Percentiles rank a stretch among this genome's conserved stretches.
Evolutionary conservation across 2,113 vertebrate species (phyloP).

Genomic region (Chaetops frenatus): DNA sequence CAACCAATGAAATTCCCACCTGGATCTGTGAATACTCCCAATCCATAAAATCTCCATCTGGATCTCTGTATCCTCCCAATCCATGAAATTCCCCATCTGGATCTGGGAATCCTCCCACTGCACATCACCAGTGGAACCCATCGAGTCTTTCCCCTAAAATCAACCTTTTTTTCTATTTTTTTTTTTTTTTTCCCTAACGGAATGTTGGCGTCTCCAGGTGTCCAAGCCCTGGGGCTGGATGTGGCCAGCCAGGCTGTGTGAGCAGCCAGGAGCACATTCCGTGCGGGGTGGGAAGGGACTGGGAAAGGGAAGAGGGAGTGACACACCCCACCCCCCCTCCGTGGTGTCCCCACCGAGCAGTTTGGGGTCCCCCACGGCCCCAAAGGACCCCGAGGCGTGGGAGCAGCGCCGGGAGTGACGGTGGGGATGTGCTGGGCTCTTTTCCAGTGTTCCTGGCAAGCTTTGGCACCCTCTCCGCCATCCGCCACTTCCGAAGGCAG

Average conservation of each 20-base stretch:
- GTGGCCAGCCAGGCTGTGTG: background rate
- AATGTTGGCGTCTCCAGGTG: fast-evolving
- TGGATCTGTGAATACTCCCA: no score
- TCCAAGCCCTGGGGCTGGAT: fast-evolving
- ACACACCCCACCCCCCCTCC: no score
- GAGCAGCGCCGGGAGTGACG: background rate
- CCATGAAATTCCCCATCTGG: no score
- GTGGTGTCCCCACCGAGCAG: fast-evolving
- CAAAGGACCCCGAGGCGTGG: background rate
- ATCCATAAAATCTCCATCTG: background rate
- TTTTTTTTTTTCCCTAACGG: no score
- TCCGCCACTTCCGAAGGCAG: constrained; percentile 85
- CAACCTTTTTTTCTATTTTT: fast-evolving
- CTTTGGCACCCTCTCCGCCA: constrained; percentile 88
- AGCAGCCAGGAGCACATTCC: background rate
- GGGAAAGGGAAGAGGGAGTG: background rate
- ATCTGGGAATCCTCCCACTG: no score
- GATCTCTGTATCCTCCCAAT: background rate
- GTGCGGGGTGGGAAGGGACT: background rate
- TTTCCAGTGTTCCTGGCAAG: constrained; percentile 88
- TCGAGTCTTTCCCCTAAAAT: background rate
- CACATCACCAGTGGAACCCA: fast-evolving
- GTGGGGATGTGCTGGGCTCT: background rate
- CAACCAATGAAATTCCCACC: no score
- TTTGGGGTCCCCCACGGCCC: background rate